phyloP scores from a whole-genome alignment of 1,140 invertebrate genomes.

The Drosophila lacertosa region DNA sequence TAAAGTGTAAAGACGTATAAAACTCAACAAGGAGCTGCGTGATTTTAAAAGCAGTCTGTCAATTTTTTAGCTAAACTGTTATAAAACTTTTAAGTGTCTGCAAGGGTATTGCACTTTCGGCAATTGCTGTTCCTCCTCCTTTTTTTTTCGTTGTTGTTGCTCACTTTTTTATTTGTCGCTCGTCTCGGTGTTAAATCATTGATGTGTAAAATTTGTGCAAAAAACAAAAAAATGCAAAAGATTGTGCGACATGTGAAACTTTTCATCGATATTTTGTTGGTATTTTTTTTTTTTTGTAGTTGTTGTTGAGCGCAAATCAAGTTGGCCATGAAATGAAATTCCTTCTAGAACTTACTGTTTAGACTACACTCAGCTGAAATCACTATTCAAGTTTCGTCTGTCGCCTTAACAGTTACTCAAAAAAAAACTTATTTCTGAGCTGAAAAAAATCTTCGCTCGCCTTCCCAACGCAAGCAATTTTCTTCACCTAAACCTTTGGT shows the following conservation, averaged over 20 bases:
- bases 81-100: too few relatives aligned
- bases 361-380: not conserved
- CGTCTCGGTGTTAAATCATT: constrained; percentile 66
- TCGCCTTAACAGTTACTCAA: not conserved
- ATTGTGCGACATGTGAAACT: constrained; percentile 9
- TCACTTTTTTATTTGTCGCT: constrained; percentile 55
- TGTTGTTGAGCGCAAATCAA: constrained; percentile 30
- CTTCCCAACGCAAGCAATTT: constrained; percentile 17
- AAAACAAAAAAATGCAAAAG: constrained; percentile 2
- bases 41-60: too few relatives aligned
- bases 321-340: constrained; percentile 40
- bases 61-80: too few relatives aligned
- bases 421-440: constrained; percentile 15
- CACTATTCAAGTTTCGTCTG: constrained; percentile 34
- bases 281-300: constrained; percentile 19
- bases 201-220: constrained; percentile 71
- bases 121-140: not conserved
- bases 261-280: constrained; percentile 49
- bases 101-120: not conserved
- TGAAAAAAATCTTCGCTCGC: constrained; percentile 43
- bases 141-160: not conserved
- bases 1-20: too few relatives aligned
- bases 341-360: not conserved
- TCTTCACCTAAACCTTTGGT: not conserved
- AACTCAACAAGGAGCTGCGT: too few relatives aligned